Evolutionary conservation across 2,113 vertebrate species (phyloP), one percentile per base, ranked within the genome.

Genomic region (Leiothrix lutea): DNA sequence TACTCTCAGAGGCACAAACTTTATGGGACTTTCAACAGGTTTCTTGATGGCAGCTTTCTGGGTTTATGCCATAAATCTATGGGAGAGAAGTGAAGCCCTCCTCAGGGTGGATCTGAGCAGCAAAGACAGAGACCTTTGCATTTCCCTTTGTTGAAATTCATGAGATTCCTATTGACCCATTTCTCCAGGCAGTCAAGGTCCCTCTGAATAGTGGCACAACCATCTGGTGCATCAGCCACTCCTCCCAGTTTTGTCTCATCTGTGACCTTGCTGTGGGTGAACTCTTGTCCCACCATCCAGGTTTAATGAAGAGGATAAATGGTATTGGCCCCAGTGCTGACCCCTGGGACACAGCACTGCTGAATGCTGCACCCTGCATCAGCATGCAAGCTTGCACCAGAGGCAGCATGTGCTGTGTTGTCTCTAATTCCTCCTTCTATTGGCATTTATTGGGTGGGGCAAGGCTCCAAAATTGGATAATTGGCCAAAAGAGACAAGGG

Each of bases 121-220:
- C 84, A 53, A 69, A 81, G 64, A 48, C 53, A 31, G 5, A 56
- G 48, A 95, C 53, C 31, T 93, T 79, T 75, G 38, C 81, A 48
- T 90, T 96, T 95, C 14, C 48, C 78, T 86, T 95, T 95, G 84
- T 85, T 82, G 88, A 85, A 94, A 85, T 97, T 93, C 40, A 93
- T 90, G 90, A 94, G 78, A 85, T 92, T 80, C 78, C 78, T 35
- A 17, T 33, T 23, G 6, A 50, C 48, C 44, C 36, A 47, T 91
- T 95, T 85, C 87, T 93, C 24, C 40, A 69, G 48, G 70, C 69
- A 54, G 42, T 86, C 29, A 38, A 81, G 60, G 40, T 93, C 61
- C 61, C 53, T 44, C 44, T 97, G 94, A 95, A 94, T 91, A 89
- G 77, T 57, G 90, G 53, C 73, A 89, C 81, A 93, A 69, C 81